Percentiles rank a stretch among this genome's conserved stretches.
These are phyloP conservation scores for Hypomecis atomaria DNA, from an alignment of 2,888 invertebrate genomes.

Conservation along the genomic window DNA sequence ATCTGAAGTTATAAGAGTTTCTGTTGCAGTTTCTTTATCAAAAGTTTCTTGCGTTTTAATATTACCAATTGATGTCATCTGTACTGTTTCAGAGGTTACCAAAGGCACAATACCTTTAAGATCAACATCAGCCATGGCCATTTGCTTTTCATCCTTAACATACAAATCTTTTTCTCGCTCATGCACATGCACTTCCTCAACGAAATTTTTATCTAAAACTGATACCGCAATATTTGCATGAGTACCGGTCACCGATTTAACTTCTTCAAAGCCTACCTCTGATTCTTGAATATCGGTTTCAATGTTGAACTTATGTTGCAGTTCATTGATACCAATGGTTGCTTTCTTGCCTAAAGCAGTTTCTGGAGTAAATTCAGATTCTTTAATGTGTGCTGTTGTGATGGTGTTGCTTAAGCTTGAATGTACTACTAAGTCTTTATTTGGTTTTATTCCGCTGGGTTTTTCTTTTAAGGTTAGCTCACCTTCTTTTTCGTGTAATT, in stretches of 20 bases:
- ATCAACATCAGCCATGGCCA: conserved; percentile 83
- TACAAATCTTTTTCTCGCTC: conserved; percentile 87
- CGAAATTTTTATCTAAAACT: conserved; percentile 84
- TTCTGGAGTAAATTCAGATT: conserved; percentile 81
- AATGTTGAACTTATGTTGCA: conserved; percentile 84
- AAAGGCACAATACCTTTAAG: conserved; percentile 86
- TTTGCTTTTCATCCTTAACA: conserved; percentile 77
- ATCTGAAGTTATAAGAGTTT: conserved; percentile 84
- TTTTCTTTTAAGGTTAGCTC: conserved; percentile 69
- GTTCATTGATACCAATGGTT: conserved; percentile 84
- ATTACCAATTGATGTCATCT: conserved; percentile 73
- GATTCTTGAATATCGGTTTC: conserved; percentile 86
- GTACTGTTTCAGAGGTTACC: conserved; percentile 81
- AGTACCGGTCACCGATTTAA: conserved; percentile 67
- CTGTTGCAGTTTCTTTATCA: conserved; percentile 60
- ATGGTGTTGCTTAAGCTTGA: conserved; percentile 85
- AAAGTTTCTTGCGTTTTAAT: conserved; percentile 83
- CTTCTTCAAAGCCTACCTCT: conserved; percentile 79
- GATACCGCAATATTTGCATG: conserved; percentile 79
- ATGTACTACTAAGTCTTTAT: conserved; percentile 68
- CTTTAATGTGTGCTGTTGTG: conserved; percentile 87
- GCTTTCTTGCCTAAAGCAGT: conserved; percentile 82
- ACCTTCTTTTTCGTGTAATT: conserved; percentile 88
- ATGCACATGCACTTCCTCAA: conserved; percentile 85
- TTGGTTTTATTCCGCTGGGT: conserved; percentile 63